phyloP scores from a whole-genome alignment of 2,888 invertebrate genomes.

The Dolomedes plantarius region DNA sequence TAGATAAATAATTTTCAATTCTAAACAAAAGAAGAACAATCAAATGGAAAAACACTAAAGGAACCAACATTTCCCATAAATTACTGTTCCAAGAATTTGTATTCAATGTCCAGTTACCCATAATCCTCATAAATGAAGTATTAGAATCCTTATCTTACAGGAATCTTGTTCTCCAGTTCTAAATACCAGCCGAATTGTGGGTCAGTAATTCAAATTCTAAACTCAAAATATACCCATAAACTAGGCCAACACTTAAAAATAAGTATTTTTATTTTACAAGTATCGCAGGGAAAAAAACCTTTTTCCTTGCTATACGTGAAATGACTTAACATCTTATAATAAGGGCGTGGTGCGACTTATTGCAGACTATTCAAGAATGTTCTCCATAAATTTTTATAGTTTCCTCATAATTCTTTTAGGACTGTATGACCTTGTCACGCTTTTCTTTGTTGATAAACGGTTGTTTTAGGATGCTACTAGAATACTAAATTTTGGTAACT shows the following conservation, averaged over 20 bases:
- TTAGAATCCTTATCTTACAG: no score
- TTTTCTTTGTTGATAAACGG: background rate
- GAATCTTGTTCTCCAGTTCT: no score
- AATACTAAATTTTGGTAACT: background rate
- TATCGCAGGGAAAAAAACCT: background rate
- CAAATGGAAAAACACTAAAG: no score
- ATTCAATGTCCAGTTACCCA: no score
- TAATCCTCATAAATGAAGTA: no score
- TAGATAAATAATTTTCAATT: no score
- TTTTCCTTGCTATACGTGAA: background rate
- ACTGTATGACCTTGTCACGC: background rate
- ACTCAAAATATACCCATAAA: background rate
- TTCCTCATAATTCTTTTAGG: background rate
- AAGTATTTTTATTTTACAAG: background rate
- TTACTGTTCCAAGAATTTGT: no score
- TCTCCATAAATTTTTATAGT: background rate
- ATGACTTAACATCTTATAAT: background rate
- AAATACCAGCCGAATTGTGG: no score
- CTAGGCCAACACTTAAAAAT: background rate
- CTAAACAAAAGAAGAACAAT: no score
- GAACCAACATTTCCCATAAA: no score
- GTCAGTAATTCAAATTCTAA: constrained; percentile 8
- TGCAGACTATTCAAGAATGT: background rate
- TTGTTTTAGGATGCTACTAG: background rate
- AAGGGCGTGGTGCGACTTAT: background rate